Conservation (phyloP, 2,888 invertebrate genomes). For the Pammene fasciana region DNA sequence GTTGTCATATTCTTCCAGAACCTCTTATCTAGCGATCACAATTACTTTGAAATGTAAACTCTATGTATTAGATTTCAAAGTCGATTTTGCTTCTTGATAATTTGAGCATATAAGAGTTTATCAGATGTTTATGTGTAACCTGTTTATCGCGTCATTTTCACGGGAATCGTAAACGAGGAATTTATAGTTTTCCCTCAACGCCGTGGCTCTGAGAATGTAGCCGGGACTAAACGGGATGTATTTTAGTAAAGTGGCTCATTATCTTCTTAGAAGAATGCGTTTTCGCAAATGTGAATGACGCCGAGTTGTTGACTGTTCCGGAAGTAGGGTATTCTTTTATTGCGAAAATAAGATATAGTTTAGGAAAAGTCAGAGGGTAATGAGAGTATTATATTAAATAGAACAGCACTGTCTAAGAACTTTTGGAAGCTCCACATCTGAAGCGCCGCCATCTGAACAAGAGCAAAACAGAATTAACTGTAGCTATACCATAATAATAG, state of each 20-base stretch:
- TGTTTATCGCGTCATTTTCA: conserved; percentile 61
- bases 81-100: not conserved
- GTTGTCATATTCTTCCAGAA: conserved; percentile 35
- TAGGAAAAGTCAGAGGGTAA: too few species aligned
- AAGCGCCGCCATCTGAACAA: too few species aligned
- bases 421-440: too few species aligned
- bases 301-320: not conserved
- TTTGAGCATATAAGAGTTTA: not conserved
- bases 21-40: not conserved
- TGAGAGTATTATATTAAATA: too few species aligned
- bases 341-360: too few species aligned
- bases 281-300: not conserved
- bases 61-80: not conserved
- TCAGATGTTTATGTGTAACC: conserved; percentile 51
- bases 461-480: too few species aligned
- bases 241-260: conserved; percentile 5
- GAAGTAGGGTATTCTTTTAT: too few species aligned
- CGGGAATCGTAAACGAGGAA: conserved; percentile 59
- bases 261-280: not conserved
- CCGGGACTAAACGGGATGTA: conserved; percentile 8
- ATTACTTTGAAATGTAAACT: not conserved
- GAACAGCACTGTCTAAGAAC: too few species aligned
- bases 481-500: too few species aligned
- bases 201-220: conserved; percentile 15
- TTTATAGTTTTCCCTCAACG: conserved; percentile 34